Evolutionary conservation across 2,797 vertebrate genomes (phyloP), one percentile per base, ranked within the genome.

Genomic region (Sarcophilus harrisii): DNA sequence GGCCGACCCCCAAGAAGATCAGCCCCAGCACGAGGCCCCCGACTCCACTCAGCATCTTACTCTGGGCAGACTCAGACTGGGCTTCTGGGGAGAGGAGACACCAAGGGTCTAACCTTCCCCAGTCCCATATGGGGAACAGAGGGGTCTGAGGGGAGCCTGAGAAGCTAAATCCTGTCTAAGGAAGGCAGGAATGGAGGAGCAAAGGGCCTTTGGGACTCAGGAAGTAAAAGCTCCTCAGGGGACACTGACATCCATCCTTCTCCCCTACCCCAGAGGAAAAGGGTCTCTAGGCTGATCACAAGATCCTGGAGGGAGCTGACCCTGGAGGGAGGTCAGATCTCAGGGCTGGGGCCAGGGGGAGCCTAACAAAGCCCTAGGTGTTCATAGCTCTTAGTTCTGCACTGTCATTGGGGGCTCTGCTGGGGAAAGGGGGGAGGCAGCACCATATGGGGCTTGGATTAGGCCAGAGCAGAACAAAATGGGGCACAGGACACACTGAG

Each of bases 21-120:
- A 98, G 92, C 5, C 66, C 95, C 54, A 97, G 14, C 30, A 97
- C 52, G 58, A 98, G 97, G 66, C 27, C 16, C n/a, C 66, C 66
- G 6, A 73, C 66, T 18, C 66, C 66, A 38, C 32, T 73, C 66
- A 73, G 66, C 66, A 73, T 38, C 60, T 66, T 66, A n/a, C 4
- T 66, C 30, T n/a, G 60, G 60, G 60, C 60, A 66, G 60, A 66
- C 32, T 90, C 87, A 96, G 73, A 90, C 38, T 57, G 94, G 24
- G 4, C 97, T 90, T 95, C 97, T 98, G 0, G 27, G 73, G 73
- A 66, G 97, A 96, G 62, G 91, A 62, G 4, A 89, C 28, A 52
- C 66, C 55, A 93, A 92, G 49, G 90, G 2, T 49, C 57, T 90
- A 30, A 81, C 32, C n/a, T 45, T 24, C 5, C n/a, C n/a, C 38